Evolutionary conservation across 1,140 invertebrate species (phyloP).

Genomic region (Drosophila hydei): DNA sequence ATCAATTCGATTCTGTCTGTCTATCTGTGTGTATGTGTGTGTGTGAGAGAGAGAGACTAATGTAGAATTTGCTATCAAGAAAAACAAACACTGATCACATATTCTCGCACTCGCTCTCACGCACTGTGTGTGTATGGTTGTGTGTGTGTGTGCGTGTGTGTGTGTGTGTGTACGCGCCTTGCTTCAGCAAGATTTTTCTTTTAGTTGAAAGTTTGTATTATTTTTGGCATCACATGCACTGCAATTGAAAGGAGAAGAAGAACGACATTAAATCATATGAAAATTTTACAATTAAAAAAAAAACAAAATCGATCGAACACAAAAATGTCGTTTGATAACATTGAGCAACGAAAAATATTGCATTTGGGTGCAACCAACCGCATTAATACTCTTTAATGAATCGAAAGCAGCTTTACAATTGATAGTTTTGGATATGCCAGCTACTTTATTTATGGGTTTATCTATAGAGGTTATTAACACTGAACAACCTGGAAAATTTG

Average conservation of each 20-base stretch:
- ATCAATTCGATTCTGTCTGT: conserved; percentile 49
- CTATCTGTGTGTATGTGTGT: background rate
- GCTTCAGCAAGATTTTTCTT: conserved; percentile 25
- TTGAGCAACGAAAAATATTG: too few relatives aligned
- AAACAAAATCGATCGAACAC: conserved; percentile 5
- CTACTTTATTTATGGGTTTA: too few relatives aligned
- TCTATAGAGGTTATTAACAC: too few relatives aligned
- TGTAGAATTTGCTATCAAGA: conserved; percentile 31
- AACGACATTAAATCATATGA: conserved; percentile 13
- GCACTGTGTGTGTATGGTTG: background rate
- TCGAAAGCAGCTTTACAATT: too few relatives aligned
- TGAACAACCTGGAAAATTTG: too few relatives aligned
- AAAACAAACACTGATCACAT: conserved; percentile 46
- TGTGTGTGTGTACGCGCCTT: conserved; percentile 7
- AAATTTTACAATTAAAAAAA: background rate
- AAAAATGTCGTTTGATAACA: conserved; percentile 7
- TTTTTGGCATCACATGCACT: conserved; percentile 74
- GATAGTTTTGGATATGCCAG: too few relatives aligned
- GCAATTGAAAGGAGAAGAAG: conserved; percentile 35
- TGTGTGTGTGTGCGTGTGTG: background rate
- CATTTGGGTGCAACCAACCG: too few relatives aligned
- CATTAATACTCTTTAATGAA: too few relatives aligned
- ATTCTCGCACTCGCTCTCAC: conserved; percentile 29
- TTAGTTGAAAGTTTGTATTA: conserved; percentile 17
- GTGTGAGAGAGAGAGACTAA: conserved; percentile 7